Conservation (phyloP, 1,140 invertebrate species). For the Apis dorsata region DNA sequence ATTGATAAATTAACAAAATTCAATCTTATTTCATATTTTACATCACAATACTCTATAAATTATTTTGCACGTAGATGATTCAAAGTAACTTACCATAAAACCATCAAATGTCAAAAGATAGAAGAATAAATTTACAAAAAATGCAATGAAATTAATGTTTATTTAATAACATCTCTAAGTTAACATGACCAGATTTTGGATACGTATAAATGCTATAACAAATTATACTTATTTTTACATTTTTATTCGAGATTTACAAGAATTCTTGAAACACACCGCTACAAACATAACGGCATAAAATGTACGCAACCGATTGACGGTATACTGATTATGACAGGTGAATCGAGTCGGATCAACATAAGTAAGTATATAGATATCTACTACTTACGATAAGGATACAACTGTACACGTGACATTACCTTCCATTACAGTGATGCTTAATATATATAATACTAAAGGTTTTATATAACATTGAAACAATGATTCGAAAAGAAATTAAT, state of each 20-base stretch:
- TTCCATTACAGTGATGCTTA: neutral
- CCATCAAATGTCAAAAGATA: constrained; percentile 12
- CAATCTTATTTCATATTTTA: neutral
- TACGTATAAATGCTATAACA: neutral
- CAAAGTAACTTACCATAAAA: constrained; percentile 27
- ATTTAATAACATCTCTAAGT: neutral
- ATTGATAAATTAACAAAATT: neutral
- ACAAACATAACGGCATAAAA: neutral
- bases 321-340: constrained; percentile 1
- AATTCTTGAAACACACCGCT: neutral
- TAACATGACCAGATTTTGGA: neutral
- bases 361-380: no score
- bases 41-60: neutral
- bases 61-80: no score
- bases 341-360: neutral
- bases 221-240: constrained; percentile 1
- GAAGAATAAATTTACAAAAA: neutral
- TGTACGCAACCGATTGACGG: constrained; percentile 1
- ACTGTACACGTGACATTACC: constrained; percentile 29
- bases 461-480: neutral
- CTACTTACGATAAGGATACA: neutral
- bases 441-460: neutral
- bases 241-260: neutral
- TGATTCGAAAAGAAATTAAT: no score
- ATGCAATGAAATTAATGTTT: neutral